Evolutionary conservation across 2,888 invertebrate genomes (phyloP), one percentile per base, ranked within the genome.

Genomic region (Seira sanloemensis): DNA sequence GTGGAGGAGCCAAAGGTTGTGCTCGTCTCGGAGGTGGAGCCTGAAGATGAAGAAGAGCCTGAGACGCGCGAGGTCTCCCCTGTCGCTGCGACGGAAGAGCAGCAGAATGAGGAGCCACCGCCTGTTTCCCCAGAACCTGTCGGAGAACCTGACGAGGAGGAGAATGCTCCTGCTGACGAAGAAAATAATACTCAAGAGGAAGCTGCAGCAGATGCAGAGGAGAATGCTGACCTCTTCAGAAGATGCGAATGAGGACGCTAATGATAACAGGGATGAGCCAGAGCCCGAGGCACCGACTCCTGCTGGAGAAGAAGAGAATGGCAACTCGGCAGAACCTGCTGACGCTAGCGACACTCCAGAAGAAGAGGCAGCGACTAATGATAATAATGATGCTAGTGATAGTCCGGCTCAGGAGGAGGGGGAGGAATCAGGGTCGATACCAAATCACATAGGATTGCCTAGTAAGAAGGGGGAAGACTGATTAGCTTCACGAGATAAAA

Each of bases 401-500:
- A 12, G 23, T 21, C 46, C 23, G 37, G 54, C 54, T 16, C 18
- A n/a, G 54, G 26, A 4, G 62, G 1, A 19, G 72, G 24, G n/a
- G n/a, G n/a, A n/a, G n/a, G n/a, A n/a, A n/a, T n/a, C n/a, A n/a
- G n/a, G n/a, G n/a, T n/a, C n/a, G n/a, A n/a, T n/a, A n/a, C n/a
- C n/a, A 72, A 69, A 69, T 9, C 68, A 26, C 1, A 27, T 69
- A 26, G 78, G 71, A 19, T 78, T 72, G 18, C 58, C 78, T 9
- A 78, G 24, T 21, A 27, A 67, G n/a, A 19, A 46, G 23, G 74
- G 54, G 2, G 74, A 68, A 80, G 68, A 80, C 80, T 68, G 74
- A 12, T 12, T 12, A 9, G 21, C 24, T 4, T 21, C 23, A 21
- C n/a, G 5, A 46, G 46, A 12, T 46, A 46, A 46, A 9, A 46